Evolutionary conservation across 2,888 invertebrate species (phyloP).

Genomic region (Standfussiana lucernea): DNA sequence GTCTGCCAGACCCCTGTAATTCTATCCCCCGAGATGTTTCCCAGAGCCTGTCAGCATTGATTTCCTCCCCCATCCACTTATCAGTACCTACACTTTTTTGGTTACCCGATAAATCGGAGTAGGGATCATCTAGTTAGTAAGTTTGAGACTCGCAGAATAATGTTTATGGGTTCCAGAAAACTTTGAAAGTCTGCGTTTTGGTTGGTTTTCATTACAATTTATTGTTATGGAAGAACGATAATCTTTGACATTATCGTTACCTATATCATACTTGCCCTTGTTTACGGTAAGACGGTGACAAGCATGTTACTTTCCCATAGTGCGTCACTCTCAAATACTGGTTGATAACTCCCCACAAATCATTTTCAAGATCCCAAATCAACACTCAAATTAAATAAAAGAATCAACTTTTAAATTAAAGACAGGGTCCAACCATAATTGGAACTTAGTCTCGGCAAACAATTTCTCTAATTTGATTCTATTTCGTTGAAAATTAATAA

Average conservation of each 20-base stretch:
- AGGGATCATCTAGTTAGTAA: constrained; percentile 32
- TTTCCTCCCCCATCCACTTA: constrained; percentile 69
- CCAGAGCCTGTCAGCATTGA: constrained; percentile 69
- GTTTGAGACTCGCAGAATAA: constrained; percentile 17
- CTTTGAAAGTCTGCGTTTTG: constrained; percentile 14
- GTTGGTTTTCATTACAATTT: constrained; percentile 14
- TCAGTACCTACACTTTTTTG: constrained; percentile 49
- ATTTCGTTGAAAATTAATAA: constrained; percentile 82
- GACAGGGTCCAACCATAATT: constrained; percentile 58
- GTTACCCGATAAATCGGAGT: constrained; percentile 50
- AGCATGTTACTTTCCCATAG: not conserved
- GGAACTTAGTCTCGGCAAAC: constrained; percentile 70
- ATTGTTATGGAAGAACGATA: not conserved
- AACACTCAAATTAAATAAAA: constrained; percentile 51
- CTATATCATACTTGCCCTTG: not conserved
- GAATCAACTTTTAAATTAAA: constrained; percentile 56
- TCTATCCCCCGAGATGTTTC: constrained; percentile 67
- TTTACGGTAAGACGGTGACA: not conserved
- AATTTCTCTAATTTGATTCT: constrained; percentile 81
- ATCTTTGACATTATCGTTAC: not conserved
- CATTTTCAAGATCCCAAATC: constrained; percentile 36
- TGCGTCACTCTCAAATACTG: not conserved
- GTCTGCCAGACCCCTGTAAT: constrained; percentile 70
- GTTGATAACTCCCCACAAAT: not conserved
- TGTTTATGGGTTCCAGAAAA: constrained; percentile 11